A percentile compares a stretch with the other conserved stretches of the same genome.
These are phyloP conservation scores for Mus minutoides DNA, from an alignment of 2,797 vertebrate genomes.

Conservation along the genomic window DNA sequence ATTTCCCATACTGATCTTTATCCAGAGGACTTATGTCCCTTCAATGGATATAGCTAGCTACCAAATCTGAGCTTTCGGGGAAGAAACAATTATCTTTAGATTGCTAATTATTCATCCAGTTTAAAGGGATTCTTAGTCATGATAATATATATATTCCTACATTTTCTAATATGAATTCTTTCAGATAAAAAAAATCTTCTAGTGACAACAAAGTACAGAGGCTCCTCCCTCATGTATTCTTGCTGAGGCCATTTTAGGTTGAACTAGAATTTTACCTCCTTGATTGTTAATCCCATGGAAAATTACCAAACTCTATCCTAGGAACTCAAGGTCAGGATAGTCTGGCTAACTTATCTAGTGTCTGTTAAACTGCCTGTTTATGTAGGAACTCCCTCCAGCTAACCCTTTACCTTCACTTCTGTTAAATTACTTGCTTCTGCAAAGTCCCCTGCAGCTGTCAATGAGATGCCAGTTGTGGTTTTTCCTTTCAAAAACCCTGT, in stretches of 20 bases:
- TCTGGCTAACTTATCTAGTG: background rate
- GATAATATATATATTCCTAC: background rate
- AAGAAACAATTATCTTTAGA: background rate
- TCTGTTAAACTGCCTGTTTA: background rate
- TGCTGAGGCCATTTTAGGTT: background rate
- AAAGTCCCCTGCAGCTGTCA: background rate
- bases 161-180: constrained; percentile 40
- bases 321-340: background rate
- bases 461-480: background rate
- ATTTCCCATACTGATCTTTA: background rate
- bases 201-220: background rate
- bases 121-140: background rate
- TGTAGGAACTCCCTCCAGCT: background rate
- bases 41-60: background rate
- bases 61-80: background rate
- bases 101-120: background rate
- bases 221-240: background rate
- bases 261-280: background rate
- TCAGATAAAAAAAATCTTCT: constrained; percentile 22
- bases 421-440: background rate
- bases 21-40: background rate
- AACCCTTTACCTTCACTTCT: background rate
- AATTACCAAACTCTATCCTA: background rate
- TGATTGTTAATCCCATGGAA: background rate
- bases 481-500: background rate